Evolutionary conservation across 2,797 vertebrate species (phyloP).

Genomic region (Urophycis tenuis): DNA sequence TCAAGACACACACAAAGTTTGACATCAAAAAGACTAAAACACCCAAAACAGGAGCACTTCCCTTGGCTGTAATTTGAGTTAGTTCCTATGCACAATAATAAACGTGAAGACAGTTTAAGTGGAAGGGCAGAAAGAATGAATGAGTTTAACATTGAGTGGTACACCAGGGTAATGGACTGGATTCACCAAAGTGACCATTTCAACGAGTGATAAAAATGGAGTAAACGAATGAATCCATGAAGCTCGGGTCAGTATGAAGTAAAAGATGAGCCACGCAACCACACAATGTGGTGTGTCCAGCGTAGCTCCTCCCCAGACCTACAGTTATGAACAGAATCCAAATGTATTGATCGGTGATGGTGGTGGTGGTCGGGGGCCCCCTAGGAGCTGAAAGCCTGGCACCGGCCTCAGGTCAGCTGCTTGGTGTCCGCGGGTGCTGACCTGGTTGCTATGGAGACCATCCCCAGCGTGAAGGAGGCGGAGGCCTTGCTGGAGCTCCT

Average conservation of each 20-base stretch:
- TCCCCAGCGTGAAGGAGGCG: conserved; percentile 76
- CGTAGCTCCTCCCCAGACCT: neutral
- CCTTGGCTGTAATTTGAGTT: too few species aligned
- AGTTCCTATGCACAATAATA: too few species aligned
- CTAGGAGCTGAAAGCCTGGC: conserved; percentile 76
- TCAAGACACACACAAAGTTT: too few species aligned
- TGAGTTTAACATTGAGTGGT: too few species aligned
- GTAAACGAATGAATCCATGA: neutral
- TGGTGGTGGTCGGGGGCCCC: neutral
- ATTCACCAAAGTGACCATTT: neutral
- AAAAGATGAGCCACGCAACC: too few species aligned
- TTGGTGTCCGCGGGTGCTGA: conserved; percentile 71
- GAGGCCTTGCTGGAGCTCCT: conserved; percentile 72
- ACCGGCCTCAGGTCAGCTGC: conserved; percentile 66
- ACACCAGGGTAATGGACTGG: neutral
- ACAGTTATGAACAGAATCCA: neutral
- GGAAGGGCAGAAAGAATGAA: neutral
- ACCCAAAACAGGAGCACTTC: too few species aligned
- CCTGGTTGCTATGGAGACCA: conserved; percentile 76
- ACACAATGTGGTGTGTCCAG: too few species aligned
- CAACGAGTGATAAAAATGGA: neutral
- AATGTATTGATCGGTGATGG: neutral
- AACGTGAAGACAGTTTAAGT: neutral
- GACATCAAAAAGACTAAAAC: too few species aligned
- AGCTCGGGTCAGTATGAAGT: too few species aligned